Conservation (phyloP, 30 jellyfish, hydroid and myxozoan species). For the Hydractinia symbiolongicarpus region DNA sequence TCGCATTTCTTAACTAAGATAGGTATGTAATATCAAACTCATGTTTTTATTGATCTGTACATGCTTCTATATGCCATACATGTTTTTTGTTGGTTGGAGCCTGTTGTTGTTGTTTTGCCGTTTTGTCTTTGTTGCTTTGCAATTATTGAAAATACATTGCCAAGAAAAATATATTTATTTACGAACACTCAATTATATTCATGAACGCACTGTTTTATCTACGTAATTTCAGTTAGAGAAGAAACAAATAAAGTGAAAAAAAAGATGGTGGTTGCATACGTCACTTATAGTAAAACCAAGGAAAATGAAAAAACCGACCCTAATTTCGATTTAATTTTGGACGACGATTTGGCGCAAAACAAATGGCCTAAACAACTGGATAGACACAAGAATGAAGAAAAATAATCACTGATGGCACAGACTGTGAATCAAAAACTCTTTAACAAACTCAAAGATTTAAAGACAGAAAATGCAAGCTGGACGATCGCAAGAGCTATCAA, state of each 20-base stretch:
- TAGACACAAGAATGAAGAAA: neutral
- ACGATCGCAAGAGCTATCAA: slow-evolving; percentile 24
- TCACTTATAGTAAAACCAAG: neutral
- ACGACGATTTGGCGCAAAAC: slow-evolving; percentile 18
- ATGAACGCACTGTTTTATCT: no score
- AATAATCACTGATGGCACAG: slow-evolving; percentile 12
- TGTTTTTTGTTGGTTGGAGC: no score
- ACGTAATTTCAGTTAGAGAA: no score
- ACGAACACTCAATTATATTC: no score
- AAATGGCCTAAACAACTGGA: slow-evolving; percentile 11
- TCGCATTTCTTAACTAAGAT: no score
- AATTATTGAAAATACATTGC: no score
- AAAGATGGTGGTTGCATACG: neutral
- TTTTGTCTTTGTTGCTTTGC: no score
- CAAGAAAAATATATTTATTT: no score
- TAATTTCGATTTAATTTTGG: slow-evolving; percentile 16
- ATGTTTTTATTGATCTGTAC: no score
- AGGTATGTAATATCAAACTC: no score
- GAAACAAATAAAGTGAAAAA: neutral
- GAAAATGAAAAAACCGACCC: neutral
- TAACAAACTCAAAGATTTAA: slow-evolving; percentile 8
- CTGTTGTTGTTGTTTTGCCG: no score
- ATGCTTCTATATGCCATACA: no score
- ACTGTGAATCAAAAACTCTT: neutral
- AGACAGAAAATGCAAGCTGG: slow-evolving; percentile 16